phyloP scores from a whole-genome alignment of 1,140 invertebrate genomes.

The Lanistes nyassanus region DNA sequence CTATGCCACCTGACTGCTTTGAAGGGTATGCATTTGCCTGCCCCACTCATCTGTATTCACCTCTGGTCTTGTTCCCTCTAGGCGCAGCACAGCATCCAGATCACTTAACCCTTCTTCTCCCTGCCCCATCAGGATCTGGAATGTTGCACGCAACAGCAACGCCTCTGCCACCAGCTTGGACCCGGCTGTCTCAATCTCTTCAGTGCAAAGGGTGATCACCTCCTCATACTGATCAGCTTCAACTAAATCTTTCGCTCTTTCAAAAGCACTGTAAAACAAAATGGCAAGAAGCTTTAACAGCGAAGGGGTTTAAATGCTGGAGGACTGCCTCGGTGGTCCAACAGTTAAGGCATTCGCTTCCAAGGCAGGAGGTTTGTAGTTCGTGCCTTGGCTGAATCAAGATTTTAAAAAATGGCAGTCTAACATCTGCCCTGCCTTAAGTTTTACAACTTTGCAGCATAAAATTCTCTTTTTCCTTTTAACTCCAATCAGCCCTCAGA shows the following conservation, averaged over 20 bases:
- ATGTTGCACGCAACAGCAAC: conserved; percentile 82
- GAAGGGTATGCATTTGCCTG: neutral
- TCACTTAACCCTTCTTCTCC: conserved; percentile 79
- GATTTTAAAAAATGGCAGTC: too few relatives aligned
- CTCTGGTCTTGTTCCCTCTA: conserved; percentile 57
- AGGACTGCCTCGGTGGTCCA: too few relatives aligned
- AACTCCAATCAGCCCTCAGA: neutral
- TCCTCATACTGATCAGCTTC: conserved; percentile 80
- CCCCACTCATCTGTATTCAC: conserved; percentile 41
- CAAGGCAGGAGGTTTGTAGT: too few relatives aligned
- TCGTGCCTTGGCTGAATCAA: too few relatives aligned
- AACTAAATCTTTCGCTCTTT: conserved; percentile 76
- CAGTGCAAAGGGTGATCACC: conserved; percentile 81
- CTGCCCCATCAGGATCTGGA: conserved; percentile 81
- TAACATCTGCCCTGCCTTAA: too few relatives aligned
- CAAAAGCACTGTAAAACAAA: conserved; percentile 51
- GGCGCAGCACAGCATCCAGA: conserved; percentile 68
- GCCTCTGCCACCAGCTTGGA: conserved; percentile 74
- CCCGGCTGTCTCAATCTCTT: conserved; percentile 76
- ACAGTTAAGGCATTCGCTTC: too few relatives aligned
- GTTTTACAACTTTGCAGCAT: too few relatives aligned
- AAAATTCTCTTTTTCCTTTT: too few relatives aligned
- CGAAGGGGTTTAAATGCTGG: too few relatives aligned
- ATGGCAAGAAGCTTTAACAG: neutral
- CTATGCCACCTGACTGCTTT: too few relatives aligned